Evolutionary conservation across 1,140 invertebrate species (phyloP), one percentile per base, ranked within the genome.

Genomic region (Diachasma alloeum): DNA sequence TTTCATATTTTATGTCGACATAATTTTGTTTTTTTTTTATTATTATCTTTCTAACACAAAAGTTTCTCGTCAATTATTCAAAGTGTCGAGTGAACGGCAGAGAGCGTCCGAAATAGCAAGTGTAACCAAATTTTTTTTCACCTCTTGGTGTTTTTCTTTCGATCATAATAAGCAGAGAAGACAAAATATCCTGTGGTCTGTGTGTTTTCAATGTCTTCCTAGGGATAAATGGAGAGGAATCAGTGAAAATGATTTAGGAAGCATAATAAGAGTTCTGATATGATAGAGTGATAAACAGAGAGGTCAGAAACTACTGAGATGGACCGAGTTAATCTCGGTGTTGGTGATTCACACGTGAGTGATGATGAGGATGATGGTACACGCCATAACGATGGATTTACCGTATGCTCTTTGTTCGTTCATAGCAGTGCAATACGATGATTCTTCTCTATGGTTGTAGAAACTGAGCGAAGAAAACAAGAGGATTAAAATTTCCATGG

Each of bases 321-420:
- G 77, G 77, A 79, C 77, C 74, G 70, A 69, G 69, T 75, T 75
- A 75, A 78, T 78, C 77, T 76, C 74, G 74, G 59, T 44, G 74
- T 75, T 63, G 74, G 67, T 76, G 69, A 71, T 71, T 69, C 71
- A 76, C 70, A 53, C 46, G n/a, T 37, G 56, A 66, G 39, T 72
- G 36, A 24, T 71, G 70, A 56, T 39, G 68, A 19, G 37, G 67
- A 53, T 26, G 46, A 76, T 36, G 48, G 68, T 75, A 24, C 24
- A 63, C 59, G 19, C 59, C 59, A 63, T 63, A 31, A 63, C 19
- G 19, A 63, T 31, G 24, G 59, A 26, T 63, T 63, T 63, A 31
- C 22, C 59, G 24, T 63, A 63, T 63, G 19, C 59, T 26, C 59
- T 63, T 63, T 63, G 59, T 63, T 63, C 24, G 39, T 72, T 31